These are phyloP conservation scores for Branchinecta lindahli DNA, from an alignment of 1,140 invertebrate genomes.

Conservation along the genomic window DNA sequence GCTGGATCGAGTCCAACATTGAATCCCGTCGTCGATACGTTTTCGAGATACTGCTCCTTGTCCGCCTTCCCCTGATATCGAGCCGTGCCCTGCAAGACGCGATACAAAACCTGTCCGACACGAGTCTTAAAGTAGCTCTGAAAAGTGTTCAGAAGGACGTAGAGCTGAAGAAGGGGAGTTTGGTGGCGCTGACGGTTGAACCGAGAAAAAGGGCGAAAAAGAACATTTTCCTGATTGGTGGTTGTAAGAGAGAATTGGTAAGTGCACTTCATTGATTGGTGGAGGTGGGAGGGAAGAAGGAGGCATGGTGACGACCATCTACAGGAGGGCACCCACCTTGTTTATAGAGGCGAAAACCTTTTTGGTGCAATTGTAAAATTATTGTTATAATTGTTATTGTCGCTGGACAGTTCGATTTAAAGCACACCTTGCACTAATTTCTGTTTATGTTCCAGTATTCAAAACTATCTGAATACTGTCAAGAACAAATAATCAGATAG, in stretches of 20 bases:
- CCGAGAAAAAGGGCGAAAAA: conserved; percentile 68
- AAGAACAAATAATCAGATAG: too few relatives aligned
- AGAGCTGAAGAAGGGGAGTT: conserved; percentile 51
- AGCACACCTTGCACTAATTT: conserved; percentile 25
- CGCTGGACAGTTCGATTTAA: conserved; percentile 30
- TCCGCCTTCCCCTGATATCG: conserved; percentile 69
- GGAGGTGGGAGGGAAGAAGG: too few relatives aligned
- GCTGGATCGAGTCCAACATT: conserved; percentile 76
- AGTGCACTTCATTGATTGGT: conserved; percentile 22
- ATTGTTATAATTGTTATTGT: too few relatives aligned
- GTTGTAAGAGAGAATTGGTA: conserved; percentile 63
- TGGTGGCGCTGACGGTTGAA: conserved; percentile 55
- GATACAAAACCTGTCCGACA: conserved; percentile 61
- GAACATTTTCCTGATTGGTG: conserved; percentile 76
- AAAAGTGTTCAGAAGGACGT: conserved; percentile 67
- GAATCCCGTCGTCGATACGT: conserved; percentile 59
- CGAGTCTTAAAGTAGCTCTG: conserved; percentile 59
- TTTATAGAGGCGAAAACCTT: too few relatives aligned
- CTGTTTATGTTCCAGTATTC: too few relatives aligned
- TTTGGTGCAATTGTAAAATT: too few relatives aligned
- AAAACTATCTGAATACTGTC: too few relatives aligned
- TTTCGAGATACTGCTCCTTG: conserved; percentile 67
- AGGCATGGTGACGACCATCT: too few relatives aligned
- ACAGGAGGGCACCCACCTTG: background rate
- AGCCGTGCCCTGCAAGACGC: conserved; percentile 61